These are phyloP conservation scores for Phengaris alcon DNA, from an alignment of 2,888 invertebrate genomes.

Conservation along the genomic window DNA sequence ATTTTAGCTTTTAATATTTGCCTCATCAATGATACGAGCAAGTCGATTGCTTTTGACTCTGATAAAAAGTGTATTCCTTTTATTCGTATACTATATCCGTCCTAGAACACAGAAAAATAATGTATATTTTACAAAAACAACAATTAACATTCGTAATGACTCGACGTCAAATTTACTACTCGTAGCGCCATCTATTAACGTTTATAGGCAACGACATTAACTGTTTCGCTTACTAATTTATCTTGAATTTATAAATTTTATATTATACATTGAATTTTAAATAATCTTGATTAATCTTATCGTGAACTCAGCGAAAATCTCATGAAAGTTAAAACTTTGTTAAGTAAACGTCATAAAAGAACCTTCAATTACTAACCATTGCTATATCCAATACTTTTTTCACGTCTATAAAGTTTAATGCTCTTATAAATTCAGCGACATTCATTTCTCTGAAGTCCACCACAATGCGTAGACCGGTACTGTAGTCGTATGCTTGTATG, in stretches of 20 bases:
- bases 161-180: no score
- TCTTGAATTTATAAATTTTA: no score
- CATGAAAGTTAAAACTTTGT: neutral
- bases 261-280: no score
- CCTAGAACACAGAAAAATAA: neutral
- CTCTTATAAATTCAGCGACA: neutral
- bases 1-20: conserved; percentile 4
- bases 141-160: no score
- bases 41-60: conserved; percentile 12
- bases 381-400: conserved; percentile 16
- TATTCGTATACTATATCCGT: conserved; percentile 21
- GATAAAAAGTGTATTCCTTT: conserved; percentile 22
- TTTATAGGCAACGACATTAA: no score
- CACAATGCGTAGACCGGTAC: neutral
- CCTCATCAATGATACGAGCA: neutral
- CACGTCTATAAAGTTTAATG: neutral
- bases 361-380: neutral
- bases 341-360: neutral
- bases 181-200: no score
- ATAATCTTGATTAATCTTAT: no score
- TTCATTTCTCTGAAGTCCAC: conserved; percentile 12
- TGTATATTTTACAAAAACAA: no score
- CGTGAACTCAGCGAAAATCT: no score
- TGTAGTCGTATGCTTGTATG: conserved; percentile 25
- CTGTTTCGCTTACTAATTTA: no score